These are phyloP conservation scores for Drosophila kurseongensis DNA, from an alignment of 1,140 invertebrate genomes.

Conservation along the genomic window DNA sequence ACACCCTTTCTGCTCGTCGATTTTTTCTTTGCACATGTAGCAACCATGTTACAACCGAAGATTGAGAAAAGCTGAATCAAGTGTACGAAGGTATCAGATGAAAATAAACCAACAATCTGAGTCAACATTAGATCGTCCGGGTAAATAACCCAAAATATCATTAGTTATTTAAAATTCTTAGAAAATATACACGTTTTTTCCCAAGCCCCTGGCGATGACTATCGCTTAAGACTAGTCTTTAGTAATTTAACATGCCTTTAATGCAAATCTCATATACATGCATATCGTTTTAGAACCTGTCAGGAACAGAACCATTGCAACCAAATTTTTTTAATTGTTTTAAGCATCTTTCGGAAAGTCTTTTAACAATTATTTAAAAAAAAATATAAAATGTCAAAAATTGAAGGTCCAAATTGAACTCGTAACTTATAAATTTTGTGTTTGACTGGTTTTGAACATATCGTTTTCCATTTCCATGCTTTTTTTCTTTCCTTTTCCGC, in stretches of 20 bases:
- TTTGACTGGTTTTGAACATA: constrained; percentile 5
- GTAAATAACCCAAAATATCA: constrained; percentile 25
- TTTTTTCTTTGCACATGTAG: neutral
- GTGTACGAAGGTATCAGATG: constrained; percentile 17
- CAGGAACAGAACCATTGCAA: too few species aligned
- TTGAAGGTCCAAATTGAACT: too few species aligned
- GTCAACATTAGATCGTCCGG: constrained; percentile 15
- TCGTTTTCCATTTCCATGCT: constrained; percentile 40
- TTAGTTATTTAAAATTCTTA: constrained; percentile 11
- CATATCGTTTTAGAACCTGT: too few species aligned
- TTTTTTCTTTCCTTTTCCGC: constrained; percentile 19
- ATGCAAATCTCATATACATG: too few species aligned
- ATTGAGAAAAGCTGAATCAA: constrained; percentile 20
- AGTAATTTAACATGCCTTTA: neutral
- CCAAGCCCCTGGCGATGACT: neutral
- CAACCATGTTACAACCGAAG: constrained; percentile 1
- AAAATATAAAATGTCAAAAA: too few species aligned
- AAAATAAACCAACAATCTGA: constrained; percentile 16
- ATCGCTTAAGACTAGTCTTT: neutral
- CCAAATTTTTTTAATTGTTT: too few species aligned
- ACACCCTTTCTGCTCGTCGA: constrained; percentile 38
- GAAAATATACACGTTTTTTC: constrained; percentile 9
- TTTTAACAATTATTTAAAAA: too few species aligned
- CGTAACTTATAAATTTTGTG: neutral
- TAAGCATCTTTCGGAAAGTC: too few species aligned